phyloP scores from a whole-genome alignment of 2,113 vertebrate species.

The Burhinus bistriatus region DNA sequence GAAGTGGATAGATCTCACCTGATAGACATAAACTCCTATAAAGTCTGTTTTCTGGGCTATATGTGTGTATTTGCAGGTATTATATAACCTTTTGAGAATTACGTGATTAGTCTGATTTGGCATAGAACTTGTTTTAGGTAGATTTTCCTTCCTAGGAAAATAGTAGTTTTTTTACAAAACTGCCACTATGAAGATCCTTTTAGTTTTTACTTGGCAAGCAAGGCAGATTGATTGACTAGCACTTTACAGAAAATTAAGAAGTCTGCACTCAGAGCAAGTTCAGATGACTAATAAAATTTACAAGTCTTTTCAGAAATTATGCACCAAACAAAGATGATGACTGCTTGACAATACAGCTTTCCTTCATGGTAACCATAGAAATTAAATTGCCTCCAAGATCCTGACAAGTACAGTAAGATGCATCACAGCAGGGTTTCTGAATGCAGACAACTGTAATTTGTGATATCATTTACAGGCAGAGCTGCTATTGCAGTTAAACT shows the following conservation, averaged over 20 bases:
- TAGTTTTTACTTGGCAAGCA: slow-evolving; percentile 1
- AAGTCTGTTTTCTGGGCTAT: neutral
- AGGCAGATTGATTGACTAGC: neutral
- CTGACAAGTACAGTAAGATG: neutral
- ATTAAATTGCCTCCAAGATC: neutral
- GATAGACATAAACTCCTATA: neutral
- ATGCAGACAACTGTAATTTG: slow-evolving; percentile 19
- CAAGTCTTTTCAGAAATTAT: neutral
- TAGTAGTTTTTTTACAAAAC: neutral
- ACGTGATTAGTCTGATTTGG: neutral
- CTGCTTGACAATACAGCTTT: neutral
- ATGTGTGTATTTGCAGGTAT: neutral
- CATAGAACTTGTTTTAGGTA: neutral
- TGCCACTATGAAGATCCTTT: neutral
- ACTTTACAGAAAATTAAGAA: slow-evolving; percentile 8
- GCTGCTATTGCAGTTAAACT: slow-evolving; percentile 10
- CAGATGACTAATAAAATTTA: neutral
- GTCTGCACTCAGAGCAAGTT: neutral
- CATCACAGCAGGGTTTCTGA: neutral
- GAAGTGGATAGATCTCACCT: neutral
- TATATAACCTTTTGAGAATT: neutral
- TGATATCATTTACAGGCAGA: slow-evolving; percentile 13
- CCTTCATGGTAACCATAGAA: neutral
- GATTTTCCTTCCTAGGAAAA: neutral
- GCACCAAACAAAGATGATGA: neutral